Evolutionary conservation across 2,888 invertebrate species (phyloP).

Genomic region (Cryptosula pallasiana): DNA sequence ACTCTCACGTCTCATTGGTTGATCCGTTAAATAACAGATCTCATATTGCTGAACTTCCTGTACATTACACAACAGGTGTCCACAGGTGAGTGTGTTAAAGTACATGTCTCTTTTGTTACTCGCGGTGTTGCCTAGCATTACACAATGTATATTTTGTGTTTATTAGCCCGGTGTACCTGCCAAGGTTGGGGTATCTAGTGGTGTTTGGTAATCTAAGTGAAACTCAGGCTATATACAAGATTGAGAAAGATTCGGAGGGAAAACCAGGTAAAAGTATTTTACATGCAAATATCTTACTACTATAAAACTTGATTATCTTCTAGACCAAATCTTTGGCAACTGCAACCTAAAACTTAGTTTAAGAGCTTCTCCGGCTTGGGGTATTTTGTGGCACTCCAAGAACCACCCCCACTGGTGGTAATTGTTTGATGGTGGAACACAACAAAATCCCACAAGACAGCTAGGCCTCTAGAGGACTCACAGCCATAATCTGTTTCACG

Average conservation of each 20-base stretch:
- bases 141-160: not conserved
- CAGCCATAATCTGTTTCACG: too few species aligned
- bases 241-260: not conserved
- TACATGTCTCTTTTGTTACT: not conserved
- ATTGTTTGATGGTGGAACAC: too few species aligned
- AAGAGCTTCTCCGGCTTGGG: too few species aligned
- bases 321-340: too few species aligned
- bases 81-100: not conserved
- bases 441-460: too few species aligned
- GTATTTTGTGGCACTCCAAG: too few species aligned
- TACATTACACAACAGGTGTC: not conserved
- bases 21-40: not conserved
- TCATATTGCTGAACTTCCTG: not conserved
- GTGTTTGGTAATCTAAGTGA: not conserved
- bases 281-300: too few species aligned
- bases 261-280: too few species aligned
- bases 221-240: not conserved
- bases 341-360: too few species aligned
- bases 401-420: too few species aligned
- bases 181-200: not conserved
- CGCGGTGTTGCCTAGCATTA: not conserved
- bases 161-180: constrained; percentile 9
- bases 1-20: not conserved
- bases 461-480: too few species aligned
- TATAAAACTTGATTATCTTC: too few species aligned